Conservation (phyloP, 2,113 vertebrate species). For the Riparia riparia region DNA sequence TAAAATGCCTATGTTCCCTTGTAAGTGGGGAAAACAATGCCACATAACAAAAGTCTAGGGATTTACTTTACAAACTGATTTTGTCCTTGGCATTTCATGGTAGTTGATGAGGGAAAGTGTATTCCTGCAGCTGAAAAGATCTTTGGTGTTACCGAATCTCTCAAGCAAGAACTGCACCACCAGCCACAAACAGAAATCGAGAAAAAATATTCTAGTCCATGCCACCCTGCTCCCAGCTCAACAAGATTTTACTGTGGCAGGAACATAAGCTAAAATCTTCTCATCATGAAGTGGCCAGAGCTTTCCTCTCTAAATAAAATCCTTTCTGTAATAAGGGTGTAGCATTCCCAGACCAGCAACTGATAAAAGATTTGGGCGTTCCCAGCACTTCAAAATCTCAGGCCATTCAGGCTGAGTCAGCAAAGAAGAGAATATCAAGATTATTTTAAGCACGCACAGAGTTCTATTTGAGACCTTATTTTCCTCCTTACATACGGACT, state of each 20-base stretch:
- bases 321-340: not conserved
- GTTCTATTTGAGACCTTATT: not conserved
- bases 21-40: not conserved
- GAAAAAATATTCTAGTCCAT: not conserved
- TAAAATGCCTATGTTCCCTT: not conserved
- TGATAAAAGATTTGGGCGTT: not conserved
- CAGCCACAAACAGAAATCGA: not conserved
- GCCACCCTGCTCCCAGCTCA: not conserved
- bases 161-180: not conserved
- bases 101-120: not conserved
- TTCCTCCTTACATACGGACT: not conserved
- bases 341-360: not conserved
- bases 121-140: not conserved
- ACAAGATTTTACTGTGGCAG: not conserved
- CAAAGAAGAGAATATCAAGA: not conserved
- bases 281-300: not conserved
- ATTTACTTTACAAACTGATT: not conserved
- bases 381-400: not conserved
- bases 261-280: not conserved
- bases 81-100: not conserved
- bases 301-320: not conserved
- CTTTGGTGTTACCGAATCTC: not conserved
- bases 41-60: not conserved
- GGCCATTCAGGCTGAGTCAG: conserved; percentile 14
- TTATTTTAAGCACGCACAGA: conserved; percentile 15